Evolutionary conservation across 2,797 vertebrate genomes (phyloP), one percentile per base, ranked within the genome.

Genomic region (Phylloscopus collybita): DNA sequence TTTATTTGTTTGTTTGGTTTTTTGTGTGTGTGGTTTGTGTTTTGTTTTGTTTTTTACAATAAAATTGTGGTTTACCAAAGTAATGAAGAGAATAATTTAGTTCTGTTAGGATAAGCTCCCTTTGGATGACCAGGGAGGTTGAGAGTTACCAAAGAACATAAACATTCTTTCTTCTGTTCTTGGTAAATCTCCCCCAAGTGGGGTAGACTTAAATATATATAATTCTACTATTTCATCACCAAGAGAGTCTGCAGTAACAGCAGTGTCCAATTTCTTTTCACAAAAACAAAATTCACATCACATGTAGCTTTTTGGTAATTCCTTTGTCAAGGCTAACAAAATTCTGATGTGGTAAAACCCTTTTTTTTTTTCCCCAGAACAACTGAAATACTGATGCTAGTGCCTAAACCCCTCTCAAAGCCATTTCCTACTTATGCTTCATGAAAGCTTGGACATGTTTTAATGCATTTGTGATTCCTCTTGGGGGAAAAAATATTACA

Each of bases 401-500:
- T 57, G 22, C 15, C 49, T 78, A 85, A 80, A 80, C 13, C 3
- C 1, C 49, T 51, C 74, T 61, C 38, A 9, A 81, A 91, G 25
- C 38, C 0, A 64, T 27, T 92, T 95, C 38, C 38, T 47, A 45
- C 23, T 23, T 26, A 53, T 22, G 38, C 69, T 93, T 92, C 34
- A 30, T 50, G 72, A 93, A 74, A 57, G 27, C 6, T 67, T 57
- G 67, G 42, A 86, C 10, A 34, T 44, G 20, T 84, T 90, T 83
- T 84, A 96, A 93, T 23, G 42, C 26, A 69, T 36, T 94, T 61
- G 32, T 78, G 76, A 83, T 72, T 88, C 53, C 16, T 51, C 7
- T 50, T 30, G 30, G 25, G 49, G 29, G 42, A 32, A 92, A 93
- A 86, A 92, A 57, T 30, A 69, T 57, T 74, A 56, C 34, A 88